Conservation (phyloP, 2,888 invertebrate genomes). For the Ichneumoninae sp. region DNA sequence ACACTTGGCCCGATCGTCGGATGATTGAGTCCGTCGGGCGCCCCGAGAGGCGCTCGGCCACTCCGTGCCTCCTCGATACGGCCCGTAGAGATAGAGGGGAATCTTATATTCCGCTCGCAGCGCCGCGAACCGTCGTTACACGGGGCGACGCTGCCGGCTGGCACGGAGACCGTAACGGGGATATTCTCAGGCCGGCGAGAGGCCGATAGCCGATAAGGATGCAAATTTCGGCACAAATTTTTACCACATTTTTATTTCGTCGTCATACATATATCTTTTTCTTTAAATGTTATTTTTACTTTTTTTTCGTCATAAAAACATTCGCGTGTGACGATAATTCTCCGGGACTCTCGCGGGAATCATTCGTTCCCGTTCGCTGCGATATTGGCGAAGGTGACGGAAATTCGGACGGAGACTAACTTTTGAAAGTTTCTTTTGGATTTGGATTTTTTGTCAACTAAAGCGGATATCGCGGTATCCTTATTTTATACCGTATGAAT, state of each 20-base stretch:
- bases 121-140: conserved; percentile 27
- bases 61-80: too few relatives aligned
- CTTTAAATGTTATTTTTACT: not conserved
- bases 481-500: too few relatives aligned
- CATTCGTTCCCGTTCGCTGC: not conserved
- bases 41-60: not conserved
- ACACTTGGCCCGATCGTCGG: not conserved
- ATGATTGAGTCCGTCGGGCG: not conserved
- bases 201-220: conserved; percentile 66
- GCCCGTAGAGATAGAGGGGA: not conserved
- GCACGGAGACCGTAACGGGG: conserved; percentile 52
- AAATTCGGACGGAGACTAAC: not conserved
- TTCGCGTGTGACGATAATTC: conserved; percentile 1
- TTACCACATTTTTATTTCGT: conserved; percentile 43
- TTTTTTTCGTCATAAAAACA: not conserved
- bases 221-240: conserved; percentile 65
- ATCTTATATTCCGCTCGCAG: conserved; percentile 26
- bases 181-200: conserved; percentile 45
- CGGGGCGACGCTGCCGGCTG: conserved; percentile 14
- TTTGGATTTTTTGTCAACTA: not conserved
- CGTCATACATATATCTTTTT: not conserved
- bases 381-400: not conserved
- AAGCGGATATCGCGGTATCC: not conserved
- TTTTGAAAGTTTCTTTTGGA: not conserved
- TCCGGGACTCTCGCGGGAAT: not conserved